Evolutionary conservation across 1,140 invertebrate species (phyloP).

Genomic region (Protaetia brevitarsis): DNA sequence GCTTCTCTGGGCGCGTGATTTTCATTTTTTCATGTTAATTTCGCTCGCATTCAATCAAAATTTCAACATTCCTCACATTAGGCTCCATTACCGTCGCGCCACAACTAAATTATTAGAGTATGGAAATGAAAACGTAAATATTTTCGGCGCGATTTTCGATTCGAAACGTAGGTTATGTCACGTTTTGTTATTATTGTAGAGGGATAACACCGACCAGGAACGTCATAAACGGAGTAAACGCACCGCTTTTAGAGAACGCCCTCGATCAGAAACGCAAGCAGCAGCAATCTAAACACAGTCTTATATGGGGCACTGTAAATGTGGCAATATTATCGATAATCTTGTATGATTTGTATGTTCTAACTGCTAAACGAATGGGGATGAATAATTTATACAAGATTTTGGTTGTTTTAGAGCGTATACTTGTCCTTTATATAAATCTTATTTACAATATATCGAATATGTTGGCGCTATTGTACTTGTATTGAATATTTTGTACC

Average conservation of each 20-base stretch:
- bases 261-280: not conserved
- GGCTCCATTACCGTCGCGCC: not conserved
- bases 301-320: conserved; percentile 42
- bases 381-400: not conserved
- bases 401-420: conserved; percentile 36
- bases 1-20: not conserved
- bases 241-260: not conserved
- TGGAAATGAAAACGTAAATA: not conserved
- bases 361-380: too few species aligned
- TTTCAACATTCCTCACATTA: not conserved
- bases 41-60: not conserved
- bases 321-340: conserved; percentile 35
- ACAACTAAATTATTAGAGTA: not conserved
- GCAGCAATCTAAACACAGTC: conserved; percentile 4
- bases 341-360: conserved; percentile 44
- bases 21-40: not conserved
- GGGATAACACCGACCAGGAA: not conserved
- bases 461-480: conserved; percentile 41
- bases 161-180: not conserved
- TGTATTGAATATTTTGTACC: conserved; percentile 47
- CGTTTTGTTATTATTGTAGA: not conserved
- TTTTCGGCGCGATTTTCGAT: not conserved
- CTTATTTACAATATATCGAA: conserved; percentile 45
- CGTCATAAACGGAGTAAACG: conserved; percentile 1
- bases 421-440: conserved; percentile 36